Evolutionary conservation across 2,113 vertebrate species (phyloP), one percentile per base, ranked within the genome.

Genomic region (Micronisus gabar): DNA sequence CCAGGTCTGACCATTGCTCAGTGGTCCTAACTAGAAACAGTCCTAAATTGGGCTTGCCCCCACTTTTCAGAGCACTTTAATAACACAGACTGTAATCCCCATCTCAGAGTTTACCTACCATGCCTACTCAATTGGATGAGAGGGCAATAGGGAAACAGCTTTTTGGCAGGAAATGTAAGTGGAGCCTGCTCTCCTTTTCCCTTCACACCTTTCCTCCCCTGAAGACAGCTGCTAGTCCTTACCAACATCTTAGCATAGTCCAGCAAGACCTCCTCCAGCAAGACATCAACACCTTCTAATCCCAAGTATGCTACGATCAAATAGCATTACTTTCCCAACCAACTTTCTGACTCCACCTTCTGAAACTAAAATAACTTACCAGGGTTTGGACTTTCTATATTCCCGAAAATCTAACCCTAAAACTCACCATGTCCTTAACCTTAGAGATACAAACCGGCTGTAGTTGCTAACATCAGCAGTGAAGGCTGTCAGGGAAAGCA

Each of bases 261-360:
- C n/a, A n/a, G n/a, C n/a, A n/a, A n/a, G n/a, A 47, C 4, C 13
- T 78, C 6, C 29, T 43, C 55, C 65, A 45, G 40, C 4, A 59
- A 53, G 45, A 53, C 6, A 41, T n/a, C 36, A 73, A 48, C 19
- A 55, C 13, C 29, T 56, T 88, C 18, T 71, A 15, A 50, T 68
- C 26, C 47, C 23, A 55, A 26, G 13, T 41, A 11, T 8, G 22
- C 38, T 50, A 9, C 22, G 5, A 32, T 17, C 22, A 81, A 56
- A 65, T 48, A 0, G 0, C 1, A 2, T 26, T 59, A 11, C 20
- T 73, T 91, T 81, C 4, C 1, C 40, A 74, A 19, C 3, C 18
- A 19, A 47, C 45, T 11, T 47, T 27, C 55, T 56, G 65, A 48
- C 16, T 81, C 14, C 21, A 45, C 18, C 21, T 74, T 81, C 63